Base-by-base conservation (phyloP, 1,140 invertebrate genomes). In the Globodera ellingtonae region DNA sequence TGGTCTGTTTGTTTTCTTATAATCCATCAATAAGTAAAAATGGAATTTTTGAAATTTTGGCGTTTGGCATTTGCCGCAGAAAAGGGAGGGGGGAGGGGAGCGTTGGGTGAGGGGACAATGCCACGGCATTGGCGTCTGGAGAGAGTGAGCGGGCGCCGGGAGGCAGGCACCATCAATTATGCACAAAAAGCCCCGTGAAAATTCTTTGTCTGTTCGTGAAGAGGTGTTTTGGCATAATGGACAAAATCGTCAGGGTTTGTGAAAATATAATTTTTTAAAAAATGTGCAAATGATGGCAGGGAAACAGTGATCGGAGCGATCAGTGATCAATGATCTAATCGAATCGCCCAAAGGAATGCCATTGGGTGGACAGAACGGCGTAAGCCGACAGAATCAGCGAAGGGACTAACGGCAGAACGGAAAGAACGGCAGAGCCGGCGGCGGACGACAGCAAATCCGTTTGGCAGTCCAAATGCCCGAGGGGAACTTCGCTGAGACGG, bases 401-500 rank as follows among this genome's bases (percentile, higher is more conserved):
- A 62, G 56, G 9, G 66, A 44, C 5, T 2, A n/a, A 44, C 21
- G 24, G 6, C 24, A 70, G 67, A 47, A 70, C 7, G 46, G 67
- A 44, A 15, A 70, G 67, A 6, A 70, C 24, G 67, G 35, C 67
- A 18, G 67, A 24, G 35, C 8, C 5, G 56, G 56, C 56, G 56
- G 56, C 15, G 56, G 56, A 62, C 13, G 56, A 62, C 0, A 70
- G 46, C 66, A 81, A 69, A 72, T 81, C 79, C 8, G 52, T 82
- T 48, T 82, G n/a, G 80, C 87, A 88, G 80, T 87, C 82, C 46
- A 88, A 70, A 21, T 82, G 73, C 52, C 82, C 59, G 18, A 89
- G n/a, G 24, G 86, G 84, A 13, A 86, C 85, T 72, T 88, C 87
- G 47, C 87, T 81, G 44, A 88, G 73, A 48, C 87, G 80, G 13